Percentiles rank a stretch among this genome's conserved stretches.
Evolutionary conservation across 2,888 invertebrate species (phyloP).

Genomic region (Hemistola chrysoprasaria): DNA sequence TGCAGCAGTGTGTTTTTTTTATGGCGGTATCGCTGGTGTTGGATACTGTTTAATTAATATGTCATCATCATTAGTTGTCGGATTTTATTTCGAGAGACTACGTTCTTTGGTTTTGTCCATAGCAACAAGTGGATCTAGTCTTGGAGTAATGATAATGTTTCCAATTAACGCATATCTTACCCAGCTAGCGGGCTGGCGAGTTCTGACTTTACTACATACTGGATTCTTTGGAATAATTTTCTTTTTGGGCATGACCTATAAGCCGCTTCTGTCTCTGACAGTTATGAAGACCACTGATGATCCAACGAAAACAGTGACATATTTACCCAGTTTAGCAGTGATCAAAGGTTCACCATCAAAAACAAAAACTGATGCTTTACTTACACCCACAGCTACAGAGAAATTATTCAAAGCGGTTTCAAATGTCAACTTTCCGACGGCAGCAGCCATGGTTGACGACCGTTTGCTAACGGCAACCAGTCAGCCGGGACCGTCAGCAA

Average conservation of each 20-base stretch:
- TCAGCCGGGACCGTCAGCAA: constrained; percentile 54
- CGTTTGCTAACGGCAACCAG: constrained; percentile 15
- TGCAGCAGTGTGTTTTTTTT: constrained; percentile 50
- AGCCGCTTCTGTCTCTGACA: constrained; percentile 61
- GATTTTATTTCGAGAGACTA: constrained; percentile 71
- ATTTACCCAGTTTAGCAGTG: constrained; percentile 59
- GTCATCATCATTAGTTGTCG: constrained; percentile 59
- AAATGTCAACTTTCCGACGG: constrained; percentile 63
- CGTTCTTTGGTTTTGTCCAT: constrained; percentile 62
- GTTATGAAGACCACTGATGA: constrained; percentile 56
- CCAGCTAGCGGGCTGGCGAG: constrained; percentile 60
- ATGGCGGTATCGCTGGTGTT: constrained; percentile 58
- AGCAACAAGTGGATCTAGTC: constrained; percentile 59
- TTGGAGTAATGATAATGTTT: constrained; percentile 63
- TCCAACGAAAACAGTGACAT: constrained; percentile 63
- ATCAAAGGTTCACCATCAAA: constrained; percentile 38
- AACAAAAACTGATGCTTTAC: constrained; percentile 30
- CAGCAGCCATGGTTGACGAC: constrained; percentile 59
- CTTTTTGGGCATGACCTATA: constrained; percentile 62
- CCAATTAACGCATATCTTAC: constrained; percentile 56
- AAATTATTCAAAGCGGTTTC: constrained; percentile 44
- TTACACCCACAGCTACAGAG: constrained; percentile 42
- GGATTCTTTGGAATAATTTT: constrained; percentile 59
- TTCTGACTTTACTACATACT: constrained; percentile 57
- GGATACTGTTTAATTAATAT: constrained; percentile 65